phyloP scores from a whole-genome alignment of 2,888 invertebrate genomes.

The Apodemia mormo region DNA sequence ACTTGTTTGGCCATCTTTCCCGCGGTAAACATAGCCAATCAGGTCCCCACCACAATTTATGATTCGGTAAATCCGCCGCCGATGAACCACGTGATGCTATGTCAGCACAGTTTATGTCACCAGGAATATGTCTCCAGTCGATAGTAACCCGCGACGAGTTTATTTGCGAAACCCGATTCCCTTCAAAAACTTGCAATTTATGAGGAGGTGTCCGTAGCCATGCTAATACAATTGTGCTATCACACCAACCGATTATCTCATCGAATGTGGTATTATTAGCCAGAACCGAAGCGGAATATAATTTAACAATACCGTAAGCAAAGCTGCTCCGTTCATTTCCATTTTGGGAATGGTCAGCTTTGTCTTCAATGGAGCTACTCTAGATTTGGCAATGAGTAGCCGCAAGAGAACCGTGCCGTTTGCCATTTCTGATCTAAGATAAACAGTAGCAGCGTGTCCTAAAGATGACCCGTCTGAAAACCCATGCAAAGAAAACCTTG shows the following conservation, averaged over 20 bases:
- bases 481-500: slow-evolving; percentile 23
- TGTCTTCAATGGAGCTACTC: slow-evolving; percentile 26
- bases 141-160: not conserved
- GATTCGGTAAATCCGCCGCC: too few species aligned
- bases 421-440: slow-evolving; percentile 16
- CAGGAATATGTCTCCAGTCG: slow-evolving; percentile 29
- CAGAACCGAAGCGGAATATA: slow-evolving; percentile 14
- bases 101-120: slow-evolving; percentile 25
- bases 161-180: slow-evolving; percentile 27
- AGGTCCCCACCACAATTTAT: slow-evolving; percentile 26
- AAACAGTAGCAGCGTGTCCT: slow-evolving; percentile 28
- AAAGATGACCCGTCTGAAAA: slow-evolving; percentile 31
- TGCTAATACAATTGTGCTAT: slow-evolving; percentile 27
- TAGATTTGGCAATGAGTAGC: slow-evolving; percentile 26
- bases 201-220: slow-evolving; percentile 29
- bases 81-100: too few species aligned
- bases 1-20: too few species aligned
- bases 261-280: not conserved
- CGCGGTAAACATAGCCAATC: too few species aligned
- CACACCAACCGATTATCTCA: slow-evolving; percentile 24
- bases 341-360: slow-evolving; percentile 27
- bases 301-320: slow-evolving; percentile 19
- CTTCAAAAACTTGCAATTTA: slow-evolving; percentile 24
- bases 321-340: slow-evolving; percentile 26
- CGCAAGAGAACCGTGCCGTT: slow-evolving; percentile 15